Base-by-base conservation (phyloP, 2,797 vertebrate species). In the Botia kubotai region DNA sequence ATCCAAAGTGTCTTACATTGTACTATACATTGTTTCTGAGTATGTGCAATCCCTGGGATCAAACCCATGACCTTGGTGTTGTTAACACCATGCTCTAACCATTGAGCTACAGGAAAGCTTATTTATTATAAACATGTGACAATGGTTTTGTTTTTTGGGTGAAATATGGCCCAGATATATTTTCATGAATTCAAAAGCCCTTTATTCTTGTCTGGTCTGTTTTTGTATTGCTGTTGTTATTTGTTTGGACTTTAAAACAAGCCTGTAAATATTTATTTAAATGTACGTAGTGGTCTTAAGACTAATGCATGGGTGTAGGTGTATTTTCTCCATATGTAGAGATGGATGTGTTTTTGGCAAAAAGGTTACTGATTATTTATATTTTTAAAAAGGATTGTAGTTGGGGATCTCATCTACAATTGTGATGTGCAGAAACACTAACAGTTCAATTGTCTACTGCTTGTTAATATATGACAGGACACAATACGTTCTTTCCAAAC, bases 331-430 rank as follows among this genome's bases (percentile, higher is more conserved):
- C 39, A 33, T 29, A 69, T 82, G 3, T 57, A 67, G 74, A 80
- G 67, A 72, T 11, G 8, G 71, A 70, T 21, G 12, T 63, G 14
- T 66, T 19, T 46, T 58, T 79, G 69, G 77, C 46, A 48, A 33
- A 46, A 29, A 21, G 4, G 71, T 82, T 84, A 82, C 72, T 67
- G 69, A 48, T 77, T 80, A 84, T 84, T 84, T 86, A 82, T 80
- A 65, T 76, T 73, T 69, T 55, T 39, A 63, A 67, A 16, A 6
- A 53, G 46, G 33, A 26, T 17, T 39, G 58, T 77, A 57, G 33
- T 2, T 3, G 23, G 33, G n/a, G n/a, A 16, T 79, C 21, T 3
- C 8, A 5, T 68, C 63, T 79, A 43, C 33, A 21, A 11, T 48
- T 23, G 17, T 10, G 29, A 55, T 53, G 53, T 65, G 33, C 29